Evolutionary conservation across 2,797 vertebrate species (phyloP).

Genomic region (Siniperca scherzeri): DNA sequence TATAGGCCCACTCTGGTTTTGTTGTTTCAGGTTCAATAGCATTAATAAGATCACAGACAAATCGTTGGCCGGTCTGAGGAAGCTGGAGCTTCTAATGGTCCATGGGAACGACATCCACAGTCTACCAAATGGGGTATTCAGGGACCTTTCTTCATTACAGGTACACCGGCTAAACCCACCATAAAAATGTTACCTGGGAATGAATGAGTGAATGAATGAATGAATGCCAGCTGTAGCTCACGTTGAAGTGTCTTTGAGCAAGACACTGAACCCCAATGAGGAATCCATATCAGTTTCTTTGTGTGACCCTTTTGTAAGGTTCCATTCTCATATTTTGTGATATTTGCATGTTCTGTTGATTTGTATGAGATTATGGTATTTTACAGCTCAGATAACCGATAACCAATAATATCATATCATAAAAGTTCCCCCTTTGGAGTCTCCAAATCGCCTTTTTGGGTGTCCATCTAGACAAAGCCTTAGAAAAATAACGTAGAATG

Average conservation of each 20-base stretch:
- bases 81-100: constrained; percentile 92
- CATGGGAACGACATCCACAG: constrained; percentile 93
- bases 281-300: not conserved
- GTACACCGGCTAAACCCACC: constrained; percentile 72
- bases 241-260: not conserved
- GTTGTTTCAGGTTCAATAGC: constrained; percentile 91
- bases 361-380: not conserved
- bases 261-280: not conserved
- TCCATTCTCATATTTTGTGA: too few species aligned
- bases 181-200: not conserved
- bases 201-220: not conserved
- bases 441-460: not conserved
- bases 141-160: constrained; percentile 91
- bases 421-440: not conserved
- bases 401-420: too few species aligned
- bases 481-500: too few species aligned
- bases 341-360: not conserved
- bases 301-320: not conserved
- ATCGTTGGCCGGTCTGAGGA: constrained; percentile 88
- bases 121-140: constrained; percentile 89
- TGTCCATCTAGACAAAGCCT: not conserved
- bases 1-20: not conserved
- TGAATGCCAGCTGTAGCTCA: not conserved
- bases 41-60: constrained; percentile 87
- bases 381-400: not conserved